Evolutionary conservation across 2,888 invertebrate species (phyloP), one percentile per base, ranked within the genome.

Genomic region (Limulus polyphemus): DNA sequence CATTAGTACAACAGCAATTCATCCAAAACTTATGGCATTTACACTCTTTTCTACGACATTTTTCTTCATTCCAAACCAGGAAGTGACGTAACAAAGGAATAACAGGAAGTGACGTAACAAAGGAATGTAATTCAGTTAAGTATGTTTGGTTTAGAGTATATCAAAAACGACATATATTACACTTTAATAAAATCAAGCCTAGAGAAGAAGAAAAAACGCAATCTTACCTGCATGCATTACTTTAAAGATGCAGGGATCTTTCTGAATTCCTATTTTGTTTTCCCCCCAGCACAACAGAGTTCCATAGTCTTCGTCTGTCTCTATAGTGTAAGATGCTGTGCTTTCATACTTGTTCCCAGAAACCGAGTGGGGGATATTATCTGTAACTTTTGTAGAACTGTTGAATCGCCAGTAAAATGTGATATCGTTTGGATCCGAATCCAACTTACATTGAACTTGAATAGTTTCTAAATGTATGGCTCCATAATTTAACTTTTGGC

Each of bases 351-450:
- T 32, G 32, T 32, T 32, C 7, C 32, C 32, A 7, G 5, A 3
- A 32, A 32, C 32, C 32, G 32, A 32, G 65, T 89, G 65, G 10
- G 56, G 57, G 0, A 50, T 12, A 10, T 68, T 51, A 11, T 65
- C 66, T 11, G 62, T 56, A n/a, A 55, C 64, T 47, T 65, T 59
- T 3, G 71, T 72, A 51, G 90, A 88, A 77, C 88, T 90, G 80
- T 92, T 92, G 80, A 92, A 91, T 80, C 90, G 90, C 92, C 92
- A 92, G 71, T 88, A 85, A 80, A 92, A 93, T 74, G 84, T 85
- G 71, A 87, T 86, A 56, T 71, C 66, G 11, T 63, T 57, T 2
- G 70, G 70, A 63, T 70, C 70, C 2, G 69, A 63, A 16, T 69
- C 69, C 7, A 70, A 55, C 56, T 70, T 68, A 54, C 70, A 70